Percentiles rank a stretch among this genome's conserved stretches.
Evolutionary conservation across 1,140 invertebrate species (phyloP).

Genomic region (Drosophila carrolli): DNA sequence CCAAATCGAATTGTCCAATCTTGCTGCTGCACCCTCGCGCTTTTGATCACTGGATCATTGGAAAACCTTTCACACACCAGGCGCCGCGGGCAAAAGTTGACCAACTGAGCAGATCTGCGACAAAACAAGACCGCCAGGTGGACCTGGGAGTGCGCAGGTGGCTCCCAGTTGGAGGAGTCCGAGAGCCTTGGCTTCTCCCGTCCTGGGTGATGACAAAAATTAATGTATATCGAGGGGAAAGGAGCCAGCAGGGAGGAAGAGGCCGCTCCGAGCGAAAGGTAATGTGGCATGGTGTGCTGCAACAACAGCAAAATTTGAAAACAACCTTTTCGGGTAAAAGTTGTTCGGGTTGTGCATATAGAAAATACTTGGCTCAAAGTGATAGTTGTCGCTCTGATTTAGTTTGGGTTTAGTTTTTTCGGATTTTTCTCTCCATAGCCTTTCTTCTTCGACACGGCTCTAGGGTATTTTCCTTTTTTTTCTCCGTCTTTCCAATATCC

Average conservation of each 20-base stretch:
- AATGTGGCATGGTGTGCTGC: conserved; percentile 40
- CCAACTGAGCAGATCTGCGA: conserved; percentile 19
- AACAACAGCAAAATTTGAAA: conserved; percentile 49
- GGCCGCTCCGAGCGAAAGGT: conserved; percentile 40
- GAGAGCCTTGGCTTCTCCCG: conserved; percentile 30
- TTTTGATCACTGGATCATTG: conserved; percentile 11
- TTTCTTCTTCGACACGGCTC: conserved; percentile 42
- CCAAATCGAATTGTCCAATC: conserved; percentile 37
- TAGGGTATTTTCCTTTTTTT: conserved; percentile 34
- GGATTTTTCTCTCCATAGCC: conserved; percentile 10
- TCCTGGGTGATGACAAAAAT: conserved; percentile 57
- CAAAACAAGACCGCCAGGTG: conserved; percentile 32
- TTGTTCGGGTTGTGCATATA: conserved; percentile 56
- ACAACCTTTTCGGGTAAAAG: conserved; percentile 64
- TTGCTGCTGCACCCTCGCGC: background rate
- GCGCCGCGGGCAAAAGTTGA: conserved; percentile 36
- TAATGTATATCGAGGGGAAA: conserved; percentile 47
- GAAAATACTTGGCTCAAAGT: conserved; percentile 57
- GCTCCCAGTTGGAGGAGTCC: conserved; percentile 27
- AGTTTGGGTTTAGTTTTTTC: conserved; percentile 35
- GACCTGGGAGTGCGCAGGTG: conserved; percentile 49
- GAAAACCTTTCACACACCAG: conserved; percentile 46
- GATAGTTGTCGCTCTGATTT: conserved; percentile 65
- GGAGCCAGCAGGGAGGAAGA: conserved; percentile 16
- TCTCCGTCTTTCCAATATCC: conserved; percentile 1